phyloP scores from a whole-genome alignment of 2,888 invertebrate genomes.

The Ditula angustiorana region DNA sequence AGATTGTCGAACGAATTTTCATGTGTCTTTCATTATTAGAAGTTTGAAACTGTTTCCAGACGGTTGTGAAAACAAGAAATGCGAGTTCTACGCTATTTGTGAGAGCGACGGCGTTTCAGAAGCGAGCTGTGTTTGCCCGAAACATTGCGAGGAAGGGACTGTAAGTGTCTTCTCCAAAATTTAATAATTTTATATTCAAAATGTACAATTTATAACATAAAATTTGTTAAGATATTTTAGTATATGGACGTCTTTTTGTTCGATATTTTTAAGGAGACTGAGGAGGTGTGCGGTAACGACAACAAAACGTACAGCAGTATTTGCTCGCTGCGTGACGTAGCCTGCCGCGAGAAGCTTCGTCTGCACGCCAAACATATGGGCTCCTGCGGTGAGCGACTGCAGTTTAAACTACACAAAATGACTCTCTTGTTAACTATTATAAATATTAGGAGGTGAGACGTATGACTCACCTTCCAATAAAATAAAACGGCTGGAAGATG shows the following conservation, averaged over 20 bases:
- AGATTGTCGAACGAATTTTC: too few relatives aligned
- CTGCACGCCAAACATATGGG: constrained; percentile 92
- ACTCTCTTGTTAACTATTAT: too few relatives aligned
- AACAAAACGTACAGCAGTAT: constrained; percentile 94
- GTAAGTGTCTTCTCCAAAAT: constrained; percentile 59
- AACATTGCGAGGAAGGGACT: constrained; percentile 84
- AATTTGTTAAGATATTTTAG: not conserved
- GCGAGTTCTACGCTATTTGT: constrained; percentile 92
- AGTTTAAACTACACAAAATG: not conserved
- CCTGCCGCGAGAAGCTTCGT: constrained; percentile 90
- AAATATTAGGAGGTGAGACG: too few relatives aligned
- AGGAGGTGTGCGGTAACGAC: constrained; percentile 94
- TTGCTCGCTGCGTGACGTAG: constrained; percentile 91
- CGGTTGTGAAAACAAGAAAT: constrained; percentile 92
- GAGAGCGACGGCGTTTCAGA: constrained; percentile 87
- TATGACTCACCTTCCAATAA: too few relatives aligned
- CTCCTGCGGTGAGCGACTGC: constrained; percentile 90
- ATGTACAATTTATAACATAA: too few relatives aligned
- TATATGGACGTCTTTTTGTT: not conserved
- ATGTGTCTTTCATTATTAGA: too few relatives aligned
- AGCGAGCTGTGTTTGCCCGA: constrained; percentile 87
- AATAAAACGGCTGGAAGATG: too few relatives aligned
- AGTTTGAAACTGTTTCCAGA: constrained; percentile 80
- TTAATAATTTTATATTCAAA: not conserved
- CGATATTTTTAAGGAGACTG: constrained; percentile 68